A percentile compares a stretch with the other conserved stretches of the same genome.
Conservation (phyloP, 2,797 vertebrate genomes). For the Myiothlypis chrysogaster region DNA sequence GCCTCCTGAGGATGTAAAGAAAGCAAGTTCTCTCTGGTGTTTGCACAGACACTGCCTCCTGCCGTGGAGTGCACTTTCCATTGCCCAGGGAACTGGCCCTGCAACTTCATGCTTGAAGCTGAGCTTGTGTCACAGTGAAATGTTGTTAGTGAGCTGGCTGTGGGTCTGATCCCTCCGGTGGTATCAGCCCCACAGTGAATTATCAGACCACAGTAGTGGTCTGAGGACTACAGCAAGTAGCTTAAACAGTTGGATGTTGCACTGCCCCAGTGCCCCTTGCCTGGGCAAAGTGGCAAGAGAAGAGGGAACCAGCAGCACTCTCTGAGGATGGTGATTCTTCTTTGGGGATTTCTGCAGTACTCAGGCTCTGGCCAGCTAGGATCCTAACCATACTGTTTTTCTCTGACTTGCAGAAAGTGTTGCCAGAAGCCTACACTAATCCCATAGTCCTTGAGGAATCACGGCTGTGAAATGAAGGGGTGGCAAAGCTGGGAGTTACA, state of each 20-base stretch:
- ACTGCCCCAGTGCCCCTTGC: neutral
- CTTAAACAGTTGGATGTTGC: neutral
- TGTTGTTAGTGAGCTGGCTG: neutral
- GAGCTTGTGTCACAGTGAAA: neutral
- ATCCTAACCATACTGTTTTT: constrained; percentile 5
- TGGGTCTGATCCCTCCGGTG: neutral
- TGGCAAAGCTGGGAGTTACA: neutral
- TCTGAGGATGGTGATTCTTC: neutral
- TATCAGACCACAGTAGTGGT: neutral
- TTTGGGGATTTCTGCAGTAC: neutral
- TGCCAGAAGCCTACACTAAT: neutral
- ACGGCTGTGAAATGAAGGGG: neutral
- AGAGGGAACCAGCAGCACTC: neutral
- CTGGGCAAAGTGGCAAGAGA: neutral
- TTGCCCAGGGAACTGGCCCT: neutral
- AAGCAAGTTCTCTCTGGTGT: neutral
- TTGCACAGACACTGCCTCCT: neutral
- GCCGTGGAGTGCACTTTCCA: neutral
- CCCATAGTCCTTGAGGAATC: constrained; percentile 30
- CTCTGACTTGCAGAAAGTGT: constrained; percentile 48
- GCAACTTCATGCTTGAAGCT: neutral
- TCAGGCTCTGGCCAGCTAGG: neutral
- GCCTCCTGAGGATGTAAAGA: neutral
- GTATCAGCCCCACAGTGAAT: neutral
- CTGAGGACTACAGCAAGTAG: neutral